Conservation (phyloP, 2,797 vertebrate species). For the Melanotaenia boesemani region DNA sequence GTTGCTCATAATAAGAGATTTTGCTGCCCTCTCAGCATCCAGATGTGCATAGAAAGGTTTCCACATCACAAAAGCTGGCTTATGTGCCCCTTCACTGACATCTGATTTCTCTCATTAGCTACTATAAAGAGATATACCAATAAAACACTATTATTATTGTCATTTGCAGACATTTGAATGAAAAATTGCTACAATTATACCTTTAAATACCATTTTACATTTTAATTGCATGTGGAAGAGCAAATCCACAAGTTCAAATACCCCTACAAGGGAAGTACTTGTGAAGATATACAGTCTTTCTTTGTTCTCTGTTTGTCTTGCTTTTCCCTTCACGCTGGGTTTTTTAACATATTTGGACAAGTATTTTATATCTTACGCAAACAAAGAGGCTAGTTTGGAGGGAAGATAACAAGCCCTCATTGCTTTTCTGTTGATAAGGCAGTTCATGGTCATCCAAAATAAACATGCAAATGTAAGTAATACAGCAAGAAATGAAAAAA, state of each 20-base stretch:
- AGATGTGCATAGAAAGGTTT: too few relatives aligned
- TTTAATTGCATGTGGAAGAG: slow-evolving; percentile 6
- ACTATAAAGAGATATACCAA: too few relatives aligned
- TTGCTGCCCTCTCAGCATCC: too few relatives aligned
- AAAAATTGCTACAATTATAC: not conserved
- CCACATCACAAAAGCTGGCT: too few relatives aligned
- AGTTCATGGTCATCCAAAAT: slow-evolving; percentile 47
- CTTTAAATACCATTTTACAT: not conserved
- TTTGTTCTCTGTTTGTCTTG: slow-evolving; percentile 48
- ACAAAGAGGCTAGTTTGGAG: slow-evolving; percentile 49
- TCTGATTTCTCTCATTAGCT: too few relatives aligned
- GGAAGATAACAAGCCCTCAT: slow-evolving; percentile 47
- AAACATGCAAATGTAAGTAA: slow-evolving; percentile 57
- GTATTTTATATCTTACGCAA: slow-evolving; percentile 58
- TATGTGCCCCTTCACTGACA: too few relatives aligned
- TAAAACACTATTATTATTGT: not conserved
- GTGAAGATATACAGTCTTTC: slow-evolving; percentile 42
- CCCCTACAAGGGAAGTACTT: slow-evolving; percentile 17
- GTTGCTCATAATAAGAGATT: too few relatives aligned
- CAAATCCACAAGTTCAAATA: slow-evolving; percentile 23
- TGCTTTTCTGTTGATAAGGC: slow-evolving; percentile 59
- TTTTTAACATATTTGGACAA: slow-evolving; percentile 63
- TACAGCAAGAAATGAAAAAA: slow-evolving; percentile 24
- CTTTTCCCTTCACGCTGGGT: slow-evolving; percentile 26
- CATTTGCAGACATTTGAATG: not conserved